Conservation (phyloP, 2,113 vertebrate species). For the Phrynocephalus versicolor region DNA sequence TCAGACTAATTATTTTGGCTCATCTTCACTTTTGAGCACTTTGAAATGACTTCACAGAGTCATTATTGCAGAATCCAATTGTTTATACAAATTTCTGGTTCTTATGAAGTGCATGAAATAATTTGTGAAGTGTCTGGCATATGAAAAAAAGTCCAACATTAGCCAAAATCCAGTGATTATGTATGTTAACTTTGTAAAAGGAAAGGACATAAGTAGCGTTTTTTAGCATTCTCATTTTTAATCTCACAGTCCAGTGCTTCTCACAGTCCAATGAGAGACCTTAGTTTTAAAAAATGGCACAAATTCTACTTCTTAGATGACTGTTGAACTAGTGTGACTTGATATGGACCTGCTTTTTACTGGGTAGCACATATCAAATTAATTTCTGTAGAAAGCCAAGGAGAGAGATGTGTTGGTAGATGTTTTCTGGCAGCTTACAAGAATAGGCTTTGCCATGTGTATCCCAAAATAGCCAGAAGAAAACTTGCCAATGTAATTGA, state of each 20-base stretch:
- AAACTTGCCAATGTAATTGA: background rate
- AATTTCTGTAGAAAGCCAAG: constrained; percentile 8
- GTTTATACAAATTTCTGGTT: background rate
- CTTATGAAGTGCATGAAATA: background rate
- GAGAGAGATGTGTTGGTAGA: background rate
- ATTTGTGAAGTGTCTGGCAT: background rate
- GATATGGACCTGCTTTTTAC: background rate
- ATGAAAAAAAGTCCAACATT: constrained; percentile 6
- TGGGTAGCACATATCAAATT: background rate
- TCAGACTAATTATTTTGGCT: background rate
- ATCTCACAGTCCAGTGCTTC: background rate
- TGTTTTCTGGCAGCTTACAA: background rate
- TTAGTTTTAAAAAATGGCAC: background rate
- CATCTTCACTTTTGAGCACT: background rate
- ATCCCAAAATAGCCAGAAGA: constrained; percentile 15
- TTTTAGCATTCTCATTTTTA: background rate
- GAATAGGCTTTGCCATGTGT: background rate
- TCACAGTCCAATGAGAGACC: background rate
- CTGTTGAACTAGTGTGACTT: background rate
- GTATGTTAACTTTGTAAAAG: background rate
- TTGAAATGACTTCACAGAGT: constrained; percentile 5
- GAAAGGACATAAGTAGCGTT: background rate
- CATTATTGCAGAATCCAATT: constrained; percentile 6
- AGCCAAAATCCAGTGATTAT: background rate
- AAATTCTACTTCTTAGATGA: background rate